A percentile compares a stretch with the other conserved stretches of the same genome.
Conservation (phyloP, 1,140 invertebrate species). For the Grapholita molesta region DNA sequence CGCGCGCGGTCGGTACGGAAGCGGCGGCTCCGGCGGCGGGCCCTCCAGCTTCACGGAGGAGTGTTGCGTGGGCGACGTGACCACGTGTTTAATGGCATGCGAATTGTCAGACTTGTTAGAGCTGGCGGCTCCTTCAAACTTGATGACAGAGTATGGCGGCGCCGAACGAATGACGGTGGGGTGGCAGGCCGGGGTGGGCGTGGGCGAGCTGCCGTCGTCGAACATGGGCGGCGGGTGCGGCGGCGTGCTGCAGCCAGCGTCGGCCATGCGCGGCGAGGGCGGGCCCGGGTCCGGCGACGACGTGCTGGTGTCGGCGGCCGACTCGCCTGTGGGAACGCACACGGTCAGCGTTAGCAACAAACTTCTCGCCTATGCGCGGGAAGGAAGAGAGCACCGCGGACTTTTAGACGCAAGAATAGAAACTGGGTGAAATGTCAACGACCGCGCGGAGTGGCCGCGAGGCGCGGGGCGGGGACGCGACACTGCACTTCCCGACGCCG, state of each 20-base stretch:
- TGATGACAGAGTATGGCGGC: conserved; percentile 70
- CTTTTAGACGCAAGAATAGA: conserved; percentile 69
- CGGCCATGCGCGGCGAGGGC: conserved; percentile 86
- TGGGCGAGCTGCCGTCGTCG: conserved; percentile 74
- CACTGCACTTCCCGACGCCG: conserved; percentile 77
- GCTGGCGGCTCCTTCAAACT: conserved; percentile 68
- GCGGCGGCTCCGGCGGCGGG: conserved; percentile 54
- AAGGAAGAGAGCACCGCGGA: conserved; percentile 58
- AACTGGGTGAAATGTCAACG: conserved; percentile 77
- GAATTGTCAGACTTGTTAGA: conserved; percentile 9
- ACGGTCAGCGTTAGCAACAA: conserved; percentile 37
- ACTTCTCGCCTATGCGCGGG: conserved; percentile 32
- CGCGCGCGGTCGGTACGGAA: conserved; percentile 57
- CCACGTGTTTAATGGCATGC: conserved; percentile 40
- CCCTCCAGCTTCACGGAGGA: conserved; percentile 60
- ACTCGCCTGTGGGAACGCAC: conserved; percentile 83
- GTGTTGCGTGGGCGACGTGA: conserved; percentile 40
- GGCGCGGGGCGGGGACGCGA: conserved; percentile 69
- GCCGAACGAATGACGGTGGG: conserved; percentile 79
- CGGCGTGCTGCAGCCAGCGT: conserved; percentile 72
- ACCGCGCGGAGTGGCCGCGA: conserved; percentile 64
- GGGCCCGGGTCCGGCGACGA: conserved; percentile 91
- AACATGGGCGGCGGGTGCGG: conserved; percentile 76
- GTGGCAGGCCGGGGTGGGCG: conserved; percentile 67
- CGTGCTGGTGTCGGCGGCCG: conserved; percentile 92